Conservation (phyloP, 2,797 vertebrate species). For the Poeciliopsis paucimaculata region DNA sequence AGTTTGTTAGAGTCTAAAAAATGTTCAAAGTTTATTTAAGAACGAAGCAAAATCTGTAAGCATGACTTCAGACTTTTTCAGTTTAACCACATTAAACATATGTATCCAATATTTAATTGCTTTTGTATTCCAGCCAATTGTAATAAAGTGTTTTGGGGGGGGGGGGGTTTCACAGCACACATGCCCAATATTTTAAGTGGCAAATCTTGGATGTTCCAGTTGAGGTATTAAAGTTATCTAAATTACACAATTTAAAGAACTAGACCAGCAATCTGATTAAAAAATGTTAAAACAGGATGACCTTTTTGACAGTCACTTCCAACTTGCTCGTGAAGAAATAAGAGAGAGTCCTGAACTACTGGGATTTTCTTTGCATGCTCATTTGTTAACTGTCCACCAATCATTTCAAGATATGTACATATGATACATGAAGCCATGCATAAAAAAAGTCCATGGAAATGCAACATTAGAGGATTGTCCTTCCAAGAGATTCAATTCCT, state of each 20-base stretch:
- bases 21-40: background rate
- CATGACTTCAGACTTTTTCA: background rate
- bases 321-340: background rate
- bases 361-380: conserved; percentile 50
- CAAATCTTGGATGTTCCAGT: background rate
- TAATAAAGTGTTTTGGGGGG: background rate
- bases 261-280: background rate
- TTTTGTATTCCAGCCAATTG: background rate
- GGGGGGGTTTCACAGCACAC: background rate
- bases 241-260: background rate
- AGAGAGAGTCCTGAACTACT: background rate
- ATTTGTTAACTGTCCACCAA: conserved; percentile 51
- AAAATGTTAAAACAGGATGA: background rate
- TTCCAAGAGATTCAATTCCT: conserved; percentile 7
- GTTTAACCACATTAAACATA: background rate
- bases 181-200: background rate
- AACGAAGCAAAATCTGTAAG: background rate
- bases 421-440: background rate
- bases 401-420: conserved; percentile 1
- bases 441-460: conserved; percentile 38
- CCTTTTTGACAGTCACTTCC: background rate
- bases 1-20: background rate
- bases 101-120: background rate
- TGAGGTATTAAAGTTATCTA: background rate
- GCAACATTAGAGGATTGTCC: background rate